Evolutionary conservation across 1,140 invertebrate species (phyloP).

Genomic region (Pseudomyrmex pallidus): DNA sequence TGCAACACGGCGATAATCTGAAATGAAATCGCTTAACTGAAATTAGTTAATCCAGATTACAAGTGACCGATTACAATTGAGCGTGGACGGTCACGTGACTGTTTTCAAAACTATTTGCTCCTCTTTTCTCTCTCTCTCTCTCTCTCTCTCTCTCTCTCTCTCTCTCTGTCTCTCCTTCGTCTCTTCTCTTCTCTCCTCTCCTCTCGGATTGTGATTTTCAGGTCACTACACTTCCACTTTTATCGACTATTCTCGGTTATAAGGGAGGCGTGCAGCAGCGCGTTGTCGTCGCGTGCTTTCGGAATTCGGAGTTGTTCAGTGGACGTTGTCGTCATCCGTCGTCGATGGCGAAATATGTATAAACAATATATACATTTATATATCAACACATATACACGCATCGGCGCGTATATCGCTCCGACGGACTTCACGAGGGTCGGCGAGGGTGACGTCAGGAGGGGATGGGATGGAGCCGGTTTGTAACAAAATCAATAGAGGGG

Average conservation of each 20-base stretch:
- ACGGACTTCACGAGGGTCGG: conserved; percentile 67
- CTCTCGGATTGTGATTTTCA: conserved; percentile 1
- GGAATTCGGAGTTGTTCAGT: conserved; percentile 59
- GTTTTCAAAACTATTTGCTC: background rate
- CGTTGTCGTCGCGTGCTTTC: conserved; percentile 23
- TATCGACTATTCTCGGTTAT: conserved; percentile 7
- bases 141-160: no score
- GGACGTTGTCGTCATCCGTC: conserved; percentile 57
- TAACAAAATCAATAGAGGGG: conserved; percentile 86
- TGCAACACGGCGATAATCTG: background rate
- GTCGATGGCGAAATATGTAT: conserved; percentile 58
- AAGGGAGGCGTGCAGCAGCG: background rate
- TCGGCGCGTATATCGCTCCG: conserved; percentile 81
- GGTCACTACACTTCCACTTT: conserved; percentile 44
- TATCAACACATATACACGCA: conserved; percentile 72
- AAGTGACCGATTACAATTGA: no score
- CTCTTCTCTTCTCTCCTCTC: background rate
- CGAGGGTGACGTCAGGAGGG: conserved; percentile 65
- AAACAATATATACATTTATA: conserved; percentile 64
- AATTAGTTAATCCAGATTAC: conserved; percentile 7
- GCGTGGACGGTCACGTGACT: background rate
- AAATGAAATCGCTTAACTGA: background rate
- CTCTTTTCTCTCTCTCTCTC: no score
- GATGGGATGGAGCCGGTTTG: conserved; percentile 77
- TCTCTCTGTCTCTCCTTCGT: background rate